A percentile compares a stretch with the other conserved stretches of the same genome.
Evolutionary conservation across 2,888 invertebrate genomes (phyloP).

Genomic region (Cremastinae sp.): DNA sequence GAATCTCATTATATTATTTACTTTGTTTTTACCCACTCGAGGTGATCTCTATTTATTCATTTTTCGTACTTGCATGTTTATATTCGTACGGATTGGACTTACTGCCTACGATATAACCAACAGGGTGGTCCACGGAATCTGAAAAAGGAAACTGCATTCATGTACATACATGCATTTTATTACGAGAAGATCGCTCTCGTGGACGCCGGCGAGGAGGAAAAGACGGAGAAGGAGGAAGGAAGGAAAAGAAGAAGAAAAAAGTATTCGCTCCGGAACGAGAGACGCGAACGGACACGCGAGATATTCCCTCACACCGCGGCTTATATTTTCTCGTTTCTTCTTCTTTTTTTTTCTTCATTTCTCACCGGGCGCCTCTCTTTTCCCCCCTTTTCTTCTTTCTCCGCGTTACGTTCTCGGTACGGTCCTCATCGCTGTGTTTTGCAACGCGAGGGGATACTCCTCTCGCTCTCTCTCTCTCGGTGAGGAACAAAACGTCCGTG

Average conservation of each 20-base stretch:
- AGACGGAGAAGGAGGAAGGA: conserved; percentile 29
- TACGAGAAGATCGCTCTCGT: conserved; percentile 64
- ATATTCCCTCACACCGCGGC: conserved; percentile 41
- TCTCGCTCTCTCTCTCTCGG: no score
- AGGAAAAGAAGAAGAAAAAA: conserved; percentile 19
- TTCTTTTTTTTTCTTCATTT: not conserved
- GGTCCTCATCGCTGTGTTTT: conserved; percentile 26
- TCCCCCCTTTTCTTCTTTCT: conserved; percentile 12
- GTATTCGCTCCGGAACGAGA: conserved; percentile 49
- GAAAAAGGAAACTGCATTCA: conserved; percentile 70
- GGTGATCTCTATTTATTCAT: no score
- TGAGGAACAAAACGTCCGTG: conserved; percentile 65
- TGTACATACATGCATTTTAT: conserved; percentile 70
- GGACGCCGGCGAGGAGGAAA: conserved; percentile 34
- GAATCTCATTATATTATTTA: no score
- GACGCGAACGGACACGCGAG: conserved; percentile 50
- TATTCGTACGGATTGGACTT: conserved; percentile 8
- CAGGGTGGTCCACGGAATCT: conserved; percentile 68
- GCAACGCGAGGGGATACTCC: conserved; percentile 46
- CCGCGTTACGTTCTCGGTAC: conserved; percentile 23
- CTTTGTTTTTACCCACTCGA: no score
- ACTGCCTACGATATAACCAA: conserved; percentile 56
- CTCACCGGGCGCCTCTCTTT: conserved; percentile 15
- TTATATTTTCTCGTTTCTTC: conserved; percentile 8
- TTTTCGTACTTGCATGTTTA: not conserved